Conservation (phyloP, 2,113 vertebrate genomes). For the Scatophagus argus region DNA sequence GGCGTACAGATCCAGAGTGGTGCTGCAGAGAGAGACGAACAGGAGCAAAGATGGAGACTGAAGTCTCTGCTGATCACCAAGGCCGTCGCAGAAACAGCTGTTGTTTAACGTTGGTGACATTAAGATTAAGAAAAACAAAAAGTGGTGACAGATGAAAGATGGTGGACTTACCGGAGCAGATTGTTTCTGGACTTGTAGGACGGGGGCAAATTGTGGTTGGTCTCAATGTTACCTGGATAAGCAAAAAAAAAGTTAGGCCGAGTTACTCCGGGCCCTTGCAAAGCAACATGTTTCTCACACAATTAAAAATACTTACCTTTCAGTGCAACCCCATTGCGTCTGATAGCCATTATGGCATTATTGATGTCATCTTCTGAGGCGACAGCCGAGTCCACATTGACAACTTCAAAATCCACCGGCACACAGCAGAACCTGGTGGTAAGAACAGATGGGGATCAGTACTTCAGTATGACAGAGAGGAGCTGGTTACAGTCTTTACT, state of each 20-base stretch:
- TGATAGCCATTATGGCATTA: constrained; percentile 88
- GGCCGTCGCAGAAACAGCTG: background rate
- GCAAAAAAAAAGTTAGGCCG: constrained; percentile 3
- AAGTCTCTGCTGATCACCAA: background rate
- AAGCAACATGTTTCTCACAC: background rate
- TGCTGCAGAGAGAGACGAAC: constrained; percentile 69
- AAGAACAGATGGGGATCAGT: background rate
- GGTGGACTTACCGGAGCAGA: constrained; percentile 84
- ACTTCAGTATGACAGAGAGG: background rate
- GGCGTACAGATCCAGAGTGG: constrained; percentile 88
- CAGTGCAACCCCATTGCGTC: constrained; percentile 88
- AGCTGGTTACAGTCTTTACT: background rate
- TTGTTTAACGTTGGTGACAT: background rate
- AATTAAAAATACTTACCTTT: constrained; percentile 82
- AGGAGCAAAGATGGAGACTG: background rate
- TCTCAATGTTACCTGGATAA: constrained; percentile 87
- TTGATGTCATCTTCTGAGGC: constrained; percentile 84
- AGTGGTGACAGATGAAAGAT: background rate
- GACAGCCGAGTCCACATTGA: constrained; percentile 80
- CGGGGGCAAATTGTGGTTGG: constrained; percentile 89
- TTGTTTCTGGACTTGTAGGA: constrained; percentile 89
- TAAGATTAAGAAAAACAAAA: background rate
- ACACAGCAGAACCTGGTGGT: constrained; percentile 85
- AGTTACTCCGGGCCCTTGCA: background rate
- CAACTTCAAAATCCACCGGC: constrained; percentile 89